Base-by-base conservation (phyloP, 2,113 vertebrate genomes). In the Andinoacara biseriatus region DNA sequence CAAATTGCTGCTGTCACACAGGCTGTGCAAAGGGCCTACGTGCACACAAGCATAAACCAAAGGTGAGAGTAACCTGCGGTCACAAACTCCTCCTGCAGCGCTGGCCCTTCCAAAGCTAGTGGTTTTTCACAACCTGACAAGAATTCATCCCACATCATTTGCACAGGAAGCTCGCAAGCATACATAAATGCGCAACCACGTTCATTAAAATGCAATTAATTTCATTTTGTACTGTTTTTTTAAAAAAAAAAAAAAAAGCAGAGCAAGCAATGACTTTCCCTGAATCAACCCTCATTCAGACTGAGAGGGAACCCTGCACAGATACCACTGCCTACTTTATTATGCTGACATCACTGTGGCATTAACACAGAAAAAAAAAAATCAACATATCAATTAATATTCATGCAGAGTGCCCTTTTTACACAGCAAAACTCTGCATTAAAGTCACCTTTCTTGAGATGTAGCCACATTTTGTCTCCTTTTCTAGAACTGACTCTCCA, bases 151-250 rank as follows among this genome's bases (percentile, higher is more conserved):
- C 38, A 60, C 57, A 59, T 46, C 14, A 56, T 72, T 80, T 80
- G 49, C 75, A 80, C 81, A 79, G 60, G 80, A 89, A 76, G 67
- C 11, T 49, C 20, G 29, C 58, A 83, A 65, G 65, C 78, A 78
- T 31, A 77, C 35, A 46, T 49, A 18, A 56, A 79, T 57, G 60
- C 57, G 65, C 58, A 75, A 26, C 20, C 13, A 46, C 4, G 46
- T 7, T 46, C 33, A 58, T 2, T 59, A 46, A 59, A 17, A 60
- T 40, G 18, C 22, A 62, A 57, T 56, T 52, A 5, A 69, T 14
- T 69, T 52, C n/a, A 5, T 6, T 58, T 58, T 69, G 59, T 24
- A 7, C 5, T 35, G 58, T 14, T 11, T 38, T 61, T 76, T 58
- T 29, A 60, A 33, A 33, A 33, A 4, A 5, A 33, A 5, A 59